phyloP scores from a whole-genome alignment of 2,888 invertebrate genomes.

The Fragum whitleyi region DNA sequence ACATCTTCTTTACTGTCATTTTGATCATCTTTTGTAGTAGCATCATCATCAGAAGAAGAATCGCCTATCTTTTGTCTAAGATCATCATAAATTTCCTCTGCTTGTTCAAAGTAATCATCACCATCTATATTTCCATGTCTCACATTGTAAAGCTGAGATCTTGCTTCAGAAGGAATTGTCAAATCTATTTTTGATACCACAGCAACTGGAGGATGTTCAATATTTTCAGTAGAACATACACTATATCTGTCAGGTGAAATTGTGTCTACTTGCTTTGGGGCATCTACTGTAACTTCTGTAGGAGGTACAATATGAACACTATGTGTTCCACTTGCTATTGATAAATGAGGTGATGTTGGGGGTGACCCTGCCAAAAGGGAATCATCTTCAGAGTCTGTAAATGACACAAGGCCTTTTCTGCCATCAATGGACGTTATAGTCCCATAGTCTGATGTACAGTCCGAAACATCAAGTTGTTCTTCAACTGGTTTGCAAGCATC shows the following conservation, averaged over 20 bases:
- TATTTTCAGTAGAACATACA: slow-evolving; percentile 36
- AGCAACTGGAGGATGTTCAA: background rate
- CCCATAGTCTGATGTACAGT: slow-evolving; percentile 70
- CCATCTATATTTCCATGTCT: slow-evolving; percentile 20
- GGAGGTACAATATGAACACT: slow-evolving; percentile 5
- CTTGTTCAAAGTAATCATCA: slow-evolving; percentile 17
- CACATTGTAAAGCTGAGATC: background rate
- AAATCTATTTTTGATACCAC: slow-evolving; percentile 24
- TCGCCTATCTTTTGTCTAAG: slow-evolving; percentile 7
- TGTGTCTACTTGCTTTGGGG: slow-evolving; percentile 19
- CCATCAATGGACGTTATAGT: slow-evolving; percentile 70
- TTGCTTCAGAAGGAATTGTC: background rate
- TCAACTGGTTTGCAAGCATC: slow-evolving; percentile 4
- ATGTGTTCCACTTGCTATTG: background rate
- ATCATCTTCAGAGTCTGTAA: slow-evolving; percentile 58
- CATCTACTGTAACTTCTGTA: slow-evolving; percentile 25
- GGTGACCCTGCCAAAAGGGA: slow-evolving; percentile 45
- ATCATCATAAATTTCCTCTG: slow-evolving; percentile 20
- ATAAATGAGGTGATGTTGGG: slow-evolving; percentile 37
- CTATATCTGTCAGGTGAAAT: slow-evolving; percentile 37
- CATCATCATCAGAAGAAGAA: slow-evolving; percentile 25
- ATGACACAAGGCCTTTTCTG: slow-evolving; percentile 62
- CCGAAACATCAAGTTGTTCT: slow-evolving; percentile 53
- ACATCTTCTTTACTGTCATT: slow-evolving; percentile 10
- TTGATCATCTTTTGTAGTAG: slow-evolving; percentile 4